These are phyloP conservation scores for Sinocyclocheilus anshuiensis DNA, from an alignment of 2,113 vertebrate species.

Conservation along the genomic window DNA sequence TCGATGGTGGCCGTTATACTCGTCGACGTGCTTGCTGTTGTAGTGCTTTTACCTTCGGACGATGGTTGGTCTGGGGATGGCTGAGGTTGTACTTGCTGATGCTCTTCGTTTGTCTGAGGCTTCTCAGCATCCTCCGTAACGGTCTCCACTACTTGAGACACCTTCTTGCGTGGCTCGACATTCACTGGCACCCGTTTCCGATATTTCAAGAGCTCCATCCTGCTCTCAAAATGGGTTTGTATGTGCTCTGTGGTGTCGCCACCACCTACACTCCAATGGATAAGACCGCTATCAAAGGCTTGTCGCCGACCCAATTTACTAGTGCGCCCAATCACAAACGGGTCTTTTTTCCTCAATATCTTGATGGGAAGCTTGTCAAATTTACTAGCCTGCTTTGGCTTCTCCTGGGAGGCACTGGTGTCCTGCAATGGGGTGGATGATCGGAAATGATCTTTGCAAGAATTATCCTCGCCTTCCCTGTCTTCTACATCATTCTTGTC, in stretches of 20 bases:
- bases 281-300: conserved; percentile 92
- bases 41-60: conserved; percentile 25
- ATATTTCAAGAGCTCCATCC: conserved; percentile 77
- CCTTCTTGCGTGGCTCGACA: conserved; percentile 72
- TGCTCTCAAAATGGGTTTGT: conserved; percentile 97
- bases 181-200: conserved; percentile 73
- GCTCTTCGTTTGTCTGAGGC: conserved; percentile 62
- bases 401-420: conserved; percentile 73
- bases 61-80: conserved; percentile 54
- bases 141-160: conserved; percentile 61
- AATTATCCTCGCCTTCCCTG: conserved; percentile 54
- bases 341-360: conserved; percentile 90
- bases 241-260: conserved; percentile 98
- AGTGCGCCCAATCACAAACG: conserved; percentile 85
- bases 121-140: conserved; percentile 69
- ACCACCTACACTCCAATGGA: conserved; percentile 97
- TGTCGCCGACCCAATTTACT: conserved; percentile 89
- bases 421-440: conserved; percentile 63
- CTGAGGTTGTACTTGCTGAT: conserved; percentile 36
- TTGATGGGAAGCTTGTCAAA: conserved; percentile 97
- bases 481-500: conserved; percentile 65
- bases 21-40: conserved; percentile 29
- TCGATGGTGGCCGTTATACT: conserved; percentile 88
- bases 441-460: conserved; percentile 45
- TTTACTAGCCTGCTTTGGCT: conserved; percentile 87